Evolutionary conservation across 2,888 invertebrate species (phyloP).

Genomic region (Diploptera punctata): DNA sequence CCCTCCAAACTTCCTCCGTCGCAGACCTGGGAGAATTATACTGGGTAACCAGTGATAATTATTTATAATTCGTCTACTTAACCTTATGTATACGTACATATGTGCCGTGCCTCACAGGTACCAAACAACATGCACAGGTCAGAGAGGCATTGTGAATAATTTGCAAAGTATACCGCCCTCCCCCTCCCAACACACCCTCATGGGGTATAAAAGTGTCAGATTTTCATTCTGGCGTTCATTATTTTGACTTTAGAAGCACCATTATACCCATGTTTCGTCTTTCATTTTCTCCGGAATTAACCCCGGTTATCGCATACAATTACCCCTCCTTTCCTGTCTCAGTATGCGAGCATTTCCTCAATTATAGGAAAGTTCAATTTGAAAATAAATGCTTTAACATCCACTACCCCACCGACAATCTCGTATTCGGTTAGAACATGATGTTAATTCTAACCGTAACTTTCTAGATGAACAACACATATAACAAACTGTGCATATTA

Average conservation of each 20-base stretch:
- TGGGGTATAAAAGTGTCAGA: slow-evolving; percentile 30
- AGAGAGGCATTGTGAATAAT: slow-evolving; percentile 20
- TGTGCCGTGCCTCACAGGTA: neutral
- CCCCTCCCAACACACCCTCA: too few relatives aligned
- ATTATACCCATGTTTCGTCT: slow-evolving; percentile 16
- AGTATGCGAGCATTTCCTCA: slow-evolving; percentile 2
- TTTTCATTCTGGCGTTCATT: slow-evolving; percentile 29
- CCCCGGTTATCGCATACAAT: neutral
- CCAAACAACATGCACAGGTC: slow-evolving; percentile 8
- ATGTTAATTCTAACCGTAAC: neutral
- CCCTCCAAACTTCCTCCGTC: slow-evolving; percentile 16
- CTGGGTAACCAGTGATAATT: slow-evolving; percentile 18
- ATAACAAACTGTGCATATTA: too few relatives aligned
- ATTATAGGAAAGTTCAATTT: slow-evolving; percentile 14
- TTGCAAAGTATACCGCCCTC: neutral
- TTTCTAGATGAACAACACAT: neutral
- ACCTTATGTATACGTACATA: slow-evolving; percentile 16
- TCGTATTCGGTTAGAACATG: neutral
- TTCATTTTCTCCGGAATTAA: slow-evolving; percentile 19
- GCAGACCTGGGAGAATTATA: slow-evolving; percentile 25
- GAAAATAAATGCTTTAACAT: slow-evolving; percentile 9
- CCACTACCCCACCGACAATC: neutral
- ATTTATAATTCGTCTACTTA: slow-evolving; percentile 30
- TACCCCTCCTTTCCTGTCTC: neutral
- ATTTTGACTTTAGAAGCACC: slow-evolving; percentile 24